Percentiles rank a stretch among this genome's conserved stretches.
Conservation (phyloP, 2,888 invertebrate species). For the Calliopum simillimum region DNA sequence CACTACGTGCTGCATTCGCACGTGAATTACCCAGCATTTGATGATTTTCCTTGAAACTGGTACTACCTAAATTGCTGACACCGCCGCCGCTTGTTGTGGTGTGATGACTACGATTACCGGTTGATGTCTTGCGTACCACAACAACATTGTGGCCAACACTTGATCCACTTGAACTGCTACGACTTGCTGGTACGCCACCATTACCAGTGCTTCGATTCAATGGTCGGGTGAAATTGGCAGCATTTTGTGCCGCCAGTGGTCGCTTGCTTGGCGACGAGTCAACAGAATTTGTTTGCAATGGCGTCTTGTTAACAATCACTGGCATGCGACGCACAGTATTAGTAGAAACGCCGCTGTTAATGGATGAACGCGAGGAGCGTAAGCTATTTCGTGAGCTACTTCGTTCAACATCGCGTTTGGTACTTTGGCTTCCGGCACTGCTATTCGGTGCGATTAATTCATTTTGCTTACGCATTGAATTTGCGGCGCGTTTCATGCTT, state of each 20-base stretch:
- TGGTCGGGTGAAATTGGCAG: slow-evolving; percentile 49
- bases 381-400: slow-evolving; percentile 84
- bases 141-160: slow-evolving; percentile 70
- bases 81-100: not conserved
- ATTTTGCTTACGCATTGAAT: slow-evolving; percentile 39
- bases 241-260: slow-evolving; percentile 70
- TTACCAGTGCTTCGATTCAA: slow-evolving; percentile 58
- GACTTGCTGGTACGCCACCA: slow-evolving; percentile 70
- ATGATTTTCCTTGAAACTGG: slow-evolving; percentile 69
- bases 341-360: slow-evolving; percentile 83
- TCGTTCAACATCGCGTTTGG: slow-evolving; percentile 75
- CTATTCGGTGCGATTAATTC: slow-evolving; percentile 12
- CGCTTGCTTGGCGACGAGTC: slow-evolving; percentile 66
- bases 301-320: slow-evolving; percentile 45
- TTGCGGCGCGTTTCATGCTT: slow-evolving; percentile 47
- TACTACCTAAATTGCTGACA: slow-evolving; percentile 56
- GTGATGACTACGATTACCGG: slow-evolving; percentile 58
- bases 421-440: slow-evolving; percentile 26
- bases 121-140: slow-evolving; percentile 70
- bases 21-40: slow-evolving; percentile 43
- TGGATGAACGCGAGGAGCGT: slow-evolving; percentile 84
- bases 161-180: slow-evolving; percentile 73
- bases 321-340: slow-evolving; percentile 80
- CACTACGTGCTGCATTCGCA: slow-evolving; percentile 56
- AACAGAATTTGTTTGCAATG: slow-evolving; percentile 61